These are phyloP conservation scores for Aporophyla nigra DNA, from an alignment of 2,888 invertebrate genomes.

Conservation along the genomic window DNA sequence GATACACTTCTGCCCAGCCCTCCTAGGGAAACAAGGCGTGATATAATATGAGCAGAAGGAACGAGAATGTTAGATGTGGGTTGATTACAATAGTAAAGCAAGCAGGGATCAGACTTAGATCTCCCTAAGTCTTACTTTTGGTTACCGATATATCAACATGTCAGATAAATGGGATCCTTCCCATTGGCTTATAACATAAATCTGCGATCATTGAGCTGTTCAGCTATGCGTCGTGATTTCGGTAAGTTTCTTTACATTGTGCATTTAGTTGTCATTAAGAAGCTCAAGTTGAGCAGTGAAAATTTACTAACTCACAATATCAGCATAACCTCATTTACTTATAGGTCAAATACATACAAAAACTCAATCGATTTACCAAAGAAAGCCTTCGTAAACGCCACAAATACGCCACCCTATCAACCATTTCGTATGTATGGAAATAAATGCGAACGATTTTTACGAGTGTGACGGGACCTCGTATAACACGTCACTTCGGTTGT, in stretches of 20 bases:
- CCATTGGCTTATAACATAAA: too few relatives aligned
- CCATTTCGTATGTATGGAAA: conserved; percentile 44
- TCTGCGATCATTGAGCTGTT: too few relatives aligned
- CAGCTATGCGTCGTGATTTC: too few relatives aligned
- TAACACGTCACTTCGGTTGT: conserved; percentile 65
- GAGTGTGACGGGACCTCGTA: conserved; percentile 67
- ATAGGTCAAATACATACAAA: conserved; percentile 38
- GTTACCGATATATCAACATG: too few relatives aligned
- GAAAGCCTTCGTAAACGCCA: conserved; percentile 16
- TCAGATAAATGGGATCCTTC: too few relatives aligned
- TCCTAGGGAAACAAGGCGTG: too few relatives aligned
- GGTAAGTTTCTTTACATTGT: background rate
- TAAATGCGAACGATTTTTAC: conserved; percentile 70
- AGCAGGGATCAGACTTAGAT: too few relatives aligned
- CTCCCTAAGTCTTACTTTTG: too few relatives aligned
- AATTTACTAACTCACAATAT: background rate
- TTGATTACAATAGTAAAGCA: too few relatives aligned
- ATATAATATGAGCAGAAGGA: too few relatives aligned
- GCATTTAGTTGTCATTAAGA: background rate
- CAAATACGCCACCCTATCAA: conserved; percentile 24
- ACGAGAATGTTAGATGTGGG: too few relatives aligned
- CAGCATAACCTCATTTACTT: conserved; percentile 2
- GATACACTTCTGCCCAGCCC: too few relatives aligned
- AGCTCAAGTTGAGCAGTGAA: background rate
- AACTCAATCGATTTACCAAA: conserved; percentile 28